Conservation (phyloP, 64 coral and sea anemone species). For the Anthopleura sola region DNA sequence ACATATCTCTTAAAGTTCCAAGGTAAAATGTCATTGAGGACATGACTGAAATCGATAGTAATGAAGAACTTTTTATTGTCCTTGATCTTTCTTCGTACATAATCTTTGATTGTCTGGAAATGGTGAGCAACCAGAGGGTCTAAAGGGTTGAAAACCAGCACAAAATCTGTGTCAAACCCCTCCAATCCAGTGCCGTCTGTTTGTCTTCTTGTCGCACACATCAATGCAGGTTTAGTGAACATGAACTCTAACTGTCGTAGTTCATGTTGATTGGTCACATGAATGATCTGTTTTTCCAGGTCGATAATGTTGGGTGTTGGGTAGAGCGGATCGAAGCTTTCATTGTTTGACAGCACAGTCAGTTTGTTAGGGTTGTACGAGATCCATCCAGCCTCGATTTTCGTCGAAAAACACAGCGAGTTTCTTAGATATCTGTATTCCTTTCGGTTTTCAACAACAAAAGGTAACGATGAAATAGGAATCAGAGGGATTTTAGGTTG, state of each 20-base stretch:
- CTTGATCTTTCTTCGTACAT: slow-evolving; percentile 12
- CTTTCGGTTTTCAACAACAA: neutral
- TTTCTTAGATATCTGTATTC: neutral
- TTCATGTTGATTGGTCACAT: neutral
- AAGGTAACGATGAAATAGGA: slow-evolving; percentile 34
- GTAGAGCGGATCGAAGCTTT: slow-evolving; percentile 27
- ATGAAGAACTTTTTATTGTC: slow-evolving; percentile 22
- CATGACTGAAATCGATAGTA: slow-evolving; percentile 23
- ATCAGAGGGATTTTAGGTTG: slow-evolving; percentile 1
- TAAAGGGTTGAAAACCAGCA: slow-evolving; percentile 6
- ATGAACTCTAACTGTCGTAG: slow-evolving; percentile 7
- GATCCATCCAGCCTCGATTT: slow-evolving; percentile 25
- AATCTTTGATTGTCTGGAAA: slow-evolving; percentile 10
- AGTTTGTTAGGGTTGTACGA: slow-evolving; percentile 33
- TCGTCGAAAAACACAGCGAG: neutral
- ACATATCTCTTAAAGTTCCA: neutral
- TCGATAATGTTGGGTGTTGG: neutral
- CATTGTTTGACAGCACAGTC: slow-evolving; percentile 12
- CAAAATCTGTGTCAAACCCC: slow-evolving; percentile 40
- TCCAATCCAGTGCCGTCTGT: neutral
- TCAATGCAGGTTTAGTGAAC: slow-evolving; percentile 19
- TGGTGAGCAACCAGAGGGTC: neutral
- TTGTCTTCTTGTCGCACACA: slow-evolving; percentile 23
- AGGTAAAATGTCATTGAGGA: slow-evolving; percentile 19
- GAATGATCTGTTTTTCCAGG: slow-evolving; percentile 15